phyloP scores from a whole-genome alignment of 2,113 vertebrate genomes.

The Sminthopsis crassicaudata region DNA sequence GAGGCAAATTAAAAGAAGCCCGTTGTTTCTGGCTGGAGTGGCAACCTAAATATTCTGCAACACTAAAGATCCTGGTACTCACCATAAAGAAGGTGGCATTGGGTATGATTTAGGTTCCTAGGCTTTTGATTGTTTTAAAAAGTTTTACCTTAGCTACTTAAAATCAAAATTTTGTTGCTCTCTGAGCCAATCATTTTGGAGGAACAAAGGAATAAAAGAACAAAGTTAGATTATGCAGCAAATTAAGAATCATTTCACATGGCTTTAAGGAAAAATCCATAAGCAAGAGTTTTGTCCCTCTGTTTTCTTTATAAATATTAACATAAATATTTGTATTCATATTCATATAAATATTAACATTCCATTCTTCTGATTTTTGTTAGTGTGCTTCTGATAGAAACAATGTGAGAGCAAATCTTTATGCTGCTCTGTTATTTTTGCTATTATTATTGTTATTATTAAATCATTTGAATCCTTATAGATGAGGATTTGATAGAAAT shows the following conservation, averaged over 20 bases:
- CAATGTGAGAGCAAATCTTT: background rate
- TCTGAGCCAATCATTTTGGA: background rate
- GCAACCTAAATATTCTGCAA: background rate
- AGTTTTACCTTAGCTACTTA: background rate
- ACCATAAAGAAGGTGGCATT: conserved; percentile 59
- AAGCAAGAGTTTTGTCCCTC: background rate
- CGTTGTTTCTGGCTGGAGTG: conserved; percentile 58
- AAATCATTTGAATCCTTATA: background rate
- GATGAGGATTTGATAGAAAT: background rate
- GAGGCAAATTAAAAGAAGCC: conserved; percentile 69
- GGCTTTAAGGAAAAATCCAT: background rate
- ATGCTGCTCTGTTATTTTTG: background rate
- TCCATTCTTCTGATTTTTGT: background rate
- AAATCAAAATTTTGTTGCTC: background rate
- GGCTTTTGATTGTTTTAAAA: background rate
- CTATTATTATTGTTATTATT: background rate
- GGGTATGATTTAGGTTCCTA: background rate
- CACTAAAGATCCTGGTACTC: conserved; percentile 34
- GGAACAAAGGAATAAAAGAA: no score
- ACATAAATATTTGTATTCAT: background rate
- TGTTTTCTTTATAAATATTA: background rate
- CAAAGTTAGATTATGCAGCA: conserved; percentile 25
- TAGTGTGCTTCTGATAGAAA: background rate
- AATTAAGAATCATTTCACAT: background rate
- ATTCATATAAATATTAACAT: background rate